Base-by-base conservation (phyloP, 2,113 vertebrate genomes). In the Tragulus kanchil region DNA sequence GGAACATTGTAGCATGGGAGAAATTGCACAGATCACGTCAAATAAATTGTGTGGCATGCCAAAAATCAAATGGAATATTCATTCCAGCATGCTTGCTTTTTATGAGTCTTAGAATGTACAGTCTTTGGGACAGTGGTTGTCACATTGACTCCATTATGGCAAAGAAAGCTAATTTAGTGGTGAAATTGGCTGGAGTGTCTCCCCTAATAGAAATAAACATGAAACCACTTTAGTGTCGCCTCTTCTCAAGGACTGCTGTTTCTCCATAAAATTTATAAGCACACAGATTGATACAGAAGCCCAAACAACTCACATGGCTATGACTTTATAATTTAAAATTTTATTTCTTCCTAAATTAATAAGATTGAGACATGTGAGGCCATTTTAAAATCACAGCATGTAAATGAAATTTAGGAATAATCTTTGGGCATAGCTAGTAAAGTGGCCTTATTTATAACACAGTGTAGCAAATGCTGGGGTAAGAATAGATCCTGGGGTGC, bases 101-200 rank as follows among this genome's bases (percentile, higher is more conserved):
- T 93, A 95, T 96, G 71, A 96, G 96, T 95, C 96, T 96, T 96
- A 96, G 96, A 96, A 97, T 88, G 85, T 90, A 94, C 69, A 97
- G 97, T 94, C 90, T 95, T 97, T 96, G 97, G 96, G 97, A 97
- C 95, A 67, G 28, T 85, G 77, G 92, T 95, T 95, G 90, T 95
- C 97, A 95, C 77, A 48, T 81, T 96, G 95, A 83, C 75, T 95
- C 52, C 45, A 61, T 95, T 89, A 82, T 97, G 90, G 92, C 93
- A 94, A 92, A 77, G 28, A 95, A 95, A 98, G 96, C 96, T 97
- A 97, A 97, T 97, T 97, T 96, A 96, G 96, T 82, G 94, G 95
- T 96, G 93, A 96, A 97, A 96, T 97, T 97, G 97, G 92, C 96
- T 96, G 10, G 90, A 96, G 96, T 92, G 94, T 96, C 90, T 96